Evolutionary conservation across 35 echinoderm and acorn worm species (phyloP).

Genomic region (Acanthaster planci): DNA sequence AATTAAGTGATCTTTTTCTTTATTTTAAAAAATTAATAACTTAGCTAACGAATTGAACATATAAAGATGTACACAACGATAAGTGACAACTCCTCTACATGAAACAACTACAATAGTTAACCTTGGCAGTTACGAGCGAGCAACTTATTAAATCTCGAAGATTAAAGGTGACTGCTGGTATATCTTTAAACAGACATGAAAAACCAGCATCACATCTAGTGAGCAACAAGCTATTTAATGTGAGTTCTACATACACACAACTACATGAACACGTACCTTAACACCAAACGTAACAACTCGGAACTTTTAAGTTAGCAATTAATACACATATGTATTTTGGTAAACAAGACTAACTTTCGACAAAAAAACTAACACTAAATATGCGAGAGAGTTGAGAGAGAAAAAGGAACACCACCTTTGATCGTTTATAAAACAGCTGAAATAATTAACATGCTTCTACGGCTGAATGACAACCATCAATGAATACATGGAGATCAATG

Average conservation of each 20-base stretch:
- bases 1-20: background rate
- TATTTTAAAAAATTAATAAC: constrained; percentile 22
- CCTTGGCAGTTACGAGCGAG: background rate
- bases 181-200: no score
- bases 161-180: no score
- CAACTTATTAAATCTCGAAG: background rate
- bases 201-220: no score
- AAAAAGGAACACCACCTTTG: background rate
- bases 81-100: background rate
- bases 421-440: background rate
- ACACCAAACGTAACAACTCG: constrained; percentile 4
- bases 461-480: background rate
- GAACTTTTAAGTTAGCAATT: background rate
- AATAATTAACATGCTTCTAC: background rate
- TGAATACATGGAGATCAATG: constrained; percentile 15
- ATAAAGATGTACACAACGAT: no score
- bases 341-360: background rate
- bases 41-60: background rate
- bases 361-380: constrained; percentile 1
- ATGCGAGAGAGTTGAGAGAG: background rate
- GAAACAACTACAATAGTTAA: background rate
- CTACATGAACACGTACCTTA: background rate
- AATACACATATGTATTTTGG: background rate
- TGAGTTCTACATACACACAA: background rate
- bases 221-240: no score